Evolutionary conservation across 2,797 vertebrate genomes (phyloP), one percentile per base, ranked within the genome.

Genomic region (Labeo calbasu): DNA sequence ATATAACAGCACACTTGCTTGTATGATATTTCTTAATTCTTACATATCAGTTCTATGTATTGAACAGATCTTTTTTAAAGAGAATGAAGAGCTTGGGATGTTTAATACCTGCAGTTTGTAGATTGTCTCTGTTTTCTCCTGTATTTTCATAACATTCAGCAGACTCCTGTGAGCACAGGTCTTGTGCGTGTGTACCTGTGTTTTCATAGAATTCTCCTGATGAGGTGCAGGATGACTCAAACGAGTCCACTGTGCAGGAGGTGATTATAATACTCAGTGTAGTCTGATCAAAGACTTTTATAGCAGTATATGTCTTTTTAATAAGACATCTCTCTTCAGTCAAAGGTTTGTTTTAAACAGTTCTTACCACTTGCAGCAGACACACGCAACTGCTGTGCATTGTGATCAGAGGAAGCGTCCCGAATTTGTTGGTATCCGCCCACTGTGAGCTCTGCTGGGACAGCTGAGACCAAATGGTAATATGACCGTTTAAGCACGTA

Each of bases 171-270:
- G 0, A n/a, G 23, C 75, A 57, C 5, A 79, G 5, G 32, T 78
- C 3, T 4, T 85, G 84, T 0, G 14, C 15, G 1, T 63, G 61
- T 17, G 23, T 68, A 2, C 46, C 84, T 23, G 77, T 65, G 87
- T 93, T 93, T 81, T 93, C 90, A n/a, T 94, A 94, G 76, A 43
- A 63, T 71, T 95, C 94, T 0, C 86, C 93, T 0, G 93, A 94
- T 0, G 93, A 94, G 1, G 93, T 94, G 72, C 92, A 94, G 86
- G 92, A 94, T 6, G 84, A 86, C 0, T 94, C 93, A 53, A 94
- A 93, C 0, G 93, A 93, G 87, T 95, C 91, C 23, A 69, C 88
- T 4, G 90, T 55, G 88, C 25, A 5, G 40, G 79, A 32, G n/a
- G 23, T 82, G 48, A 13, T 80, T 15, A 76, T 14, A 85, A 23